Base-by-base conservation (phyloP, 2,797 vertebrate species). In the Spheniscus humboldti region DNA sequence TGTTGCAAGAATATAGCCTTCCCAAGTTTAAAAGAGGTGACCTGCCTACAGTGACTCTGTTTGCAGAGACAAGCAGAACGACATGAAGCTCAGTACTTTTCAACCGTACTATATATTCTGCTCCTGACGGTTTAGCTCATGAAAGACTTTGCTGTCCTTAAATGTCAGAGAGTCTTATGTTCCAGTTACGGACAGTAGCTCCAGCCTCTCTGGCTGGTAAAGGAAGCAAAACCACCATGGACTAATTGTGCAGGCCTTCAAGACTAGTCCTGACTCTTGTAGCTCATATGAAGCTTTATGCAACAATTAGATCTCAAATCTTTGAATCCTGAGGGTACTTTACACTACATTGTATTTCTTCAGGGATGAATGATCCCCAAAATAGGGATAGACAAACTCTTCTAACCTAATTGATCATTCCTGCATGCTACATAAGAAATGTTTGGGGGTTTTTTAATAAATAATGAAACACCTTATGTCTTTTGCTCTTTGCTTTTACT, bases 1-100 rank as follows among this genome's bases (percentile, higher is more conserved):
- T 92, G 84, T 86, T 90, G 83, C 87, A 92, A 93, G 92, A 84
- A 79, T 72, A 86, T 18, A 90, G 71, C 83, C 62, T 84, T 96
- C 59, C 27, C 35, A n/a, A 80, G 89, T 83, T 92, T 91, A 92
- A 91, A 93, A 83, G 74, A 93, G 68, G 80, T 92, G 69, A 77
- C 53, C 45, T 79, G 52, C 48, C 68, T 89, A 53, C 33, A 30
- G 25, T 86, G 55, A 84, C 60, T 50, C 11, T 77, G 27, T 88
- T 86, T 92, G 71, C 76, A 94, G 77, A 74, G 48, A 80, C 31
- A 71, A 92, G n/a, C 47, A 73, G 63, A 91, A 76, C 0, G 1
- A 72, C 6, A 6, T 48, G 73, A 81, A 90, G 13, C 10, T 88
- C 45, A 47, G 76, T 25, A 11, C 37, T 84, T 78, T 77, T 85